phyloP scores from a whole-genome alignment of 2,113 vertebrate species.

The Mystacornis crossleyi region DNA sequence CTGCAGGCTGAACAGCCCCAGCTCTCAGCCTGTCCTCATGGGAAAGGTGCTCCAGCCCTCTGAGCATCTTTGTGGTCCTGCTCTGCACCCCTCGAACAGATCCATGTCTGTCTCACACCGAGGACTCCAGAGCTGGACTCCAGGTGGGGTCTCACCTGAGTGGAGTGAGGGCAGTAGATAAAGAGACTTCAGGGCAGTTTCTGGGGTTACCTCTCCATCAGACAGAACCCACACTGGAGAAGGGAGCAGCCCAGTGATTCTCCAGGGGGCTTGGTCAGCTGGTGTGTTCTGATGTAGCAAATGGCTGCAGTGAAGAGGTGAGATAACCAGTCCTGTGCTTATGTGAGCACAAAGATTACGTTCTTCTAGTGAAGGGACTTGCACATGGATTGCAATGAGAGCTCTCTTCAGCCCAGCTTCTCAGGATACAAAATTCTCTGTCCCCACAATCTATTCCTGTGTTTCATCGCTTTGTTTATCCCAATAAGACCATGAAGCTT shows the following conservation, averaged over 20 bases:
- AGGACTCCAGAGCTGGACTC: neutral
- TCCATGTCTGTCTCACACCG: fast-evolving
- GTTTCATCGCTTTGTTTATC: neutral
- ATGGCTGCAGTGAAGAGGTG: neutral
- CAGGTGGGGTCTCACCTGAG: neutral
- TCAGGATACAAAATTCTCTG: neutral
- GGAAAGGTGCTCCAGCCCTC: neutral
- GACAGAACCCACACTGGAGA: neutral
- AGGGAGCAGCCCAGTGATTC: neutral
- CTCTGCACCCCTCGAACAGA: neutral
- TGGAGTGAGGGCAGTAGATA: fast-evolving
- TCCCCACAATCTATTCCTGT: neutral
- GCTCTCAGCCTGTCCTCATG: neutral
- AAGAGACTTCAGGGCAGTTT: neutral
- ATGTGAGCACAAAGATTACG: neutral
- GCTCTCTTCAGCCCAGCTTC: neutral
- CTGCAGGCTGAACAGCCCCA: neutral
- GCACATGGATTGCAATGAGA: neutral
- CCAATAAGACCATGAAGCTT: neutral
- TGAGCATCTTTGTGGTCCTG: neutral
- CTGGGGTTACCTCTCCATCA: neutral
- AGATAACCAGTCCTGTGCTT: neutral
- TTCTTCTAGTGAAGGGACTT: neutral
- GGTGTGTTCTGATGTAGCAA: neutral
- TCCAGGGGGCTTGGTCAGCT: neutral